Evolutionary conservation across 2,113 vertebrate genomes (phyloP).

Genomic region (Pangasianodon hypophthalmus): DNA sequence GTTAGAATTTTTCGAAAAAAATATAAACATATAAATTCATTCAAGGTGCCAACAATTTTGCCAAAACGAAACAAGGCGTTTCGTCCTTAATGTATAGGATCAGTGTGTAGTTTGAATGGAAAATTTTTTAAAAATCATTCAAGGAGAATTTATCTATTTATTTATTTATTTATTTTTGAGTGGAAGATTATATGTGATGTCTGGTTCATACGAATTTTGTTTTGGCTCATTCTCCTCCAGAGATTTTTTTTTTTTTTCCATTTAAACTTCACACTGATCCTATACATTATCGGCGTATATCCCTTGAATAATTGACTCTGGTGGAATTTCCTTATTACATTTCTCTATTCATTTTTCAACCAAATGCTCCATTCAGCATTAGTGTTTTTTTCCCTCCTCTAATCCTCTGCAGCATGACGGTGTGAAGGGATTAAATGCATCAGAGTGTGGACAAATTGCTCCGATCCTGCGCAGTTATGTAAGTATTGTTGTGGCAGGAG

Average conservation of each 20-base stretch:
- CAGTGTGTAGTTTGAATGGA: too few species aligned
- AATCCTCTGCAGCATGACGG: constrained; percentile 13
- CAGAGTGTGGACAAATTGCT: constrained; percentile 55
- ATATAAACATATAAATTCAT: background rate
- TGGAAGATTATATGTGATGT: background rate
- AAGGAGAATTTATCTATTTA: background rate
- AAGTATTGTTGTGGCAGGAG: constrained; percentile 58
- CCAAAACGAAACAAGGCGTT: background rate
- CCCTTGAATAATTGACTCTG: constrained; percentile 41
- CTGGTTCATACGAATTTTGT: background rate
- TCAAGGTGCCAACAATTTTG: background rate
- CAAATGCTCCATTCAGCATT: constrained; percentile 13
- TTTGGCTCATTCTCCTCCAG: background rate
- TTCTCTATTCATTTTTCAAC: constrained; percentile 37
- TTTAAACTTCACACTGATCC: constrained; percentile 9
- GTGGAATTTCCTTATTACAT: constrained; percentile 48
- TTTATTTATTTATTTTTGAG: background rate
- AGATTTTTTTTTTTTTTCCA: background rate
- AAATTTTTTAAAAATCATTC: background rate
- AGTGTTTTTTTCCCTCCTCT: background rate
- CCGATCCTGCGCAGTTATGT: constrained; percentile 58
- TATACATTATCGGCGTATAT: constrained; percentile 1
- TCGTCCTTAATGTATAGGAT: too few species aligned
- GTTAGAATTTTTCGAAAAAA: background rate
- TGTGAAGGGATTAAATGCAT: constrained; percentile 44